Base-by-base conservation (phyloP, 1,140 invertebrate species). In the Onthophagus taurus region DNA sequence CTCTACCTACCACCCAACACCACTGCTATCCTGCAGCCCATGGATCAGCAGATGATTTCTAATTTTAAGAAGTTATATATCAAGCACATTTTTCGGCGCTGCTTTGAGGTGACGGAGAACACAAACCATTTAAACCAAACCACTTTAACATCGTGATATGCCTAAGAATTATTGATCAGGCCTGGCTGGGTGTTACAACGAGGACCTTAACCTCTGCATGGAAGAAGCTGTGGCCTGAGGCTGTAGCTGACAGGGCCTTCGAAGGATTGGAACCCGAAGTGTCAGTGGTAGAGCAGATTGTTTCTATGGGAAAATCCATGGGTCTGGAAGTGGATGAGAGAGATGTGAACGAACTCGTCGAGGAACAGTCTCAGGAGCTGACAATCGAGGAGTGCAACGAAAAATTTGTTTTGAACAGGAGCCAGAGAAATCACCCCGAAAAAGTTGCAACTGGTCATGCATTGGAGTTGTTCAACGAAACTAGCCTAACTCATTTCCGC, bases 21-120 rank as follows among this genome's bases (percentile, higher is more conserved):
- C 6, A 72, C 68, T 21, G 52, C 64, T 8, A 48, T 67, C 23
- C 44, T 73, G 9, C 68, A 74, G 49, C 67, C 68, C 2, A 65
- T 72, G 61, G 66, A 71, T 55, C 63, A 68, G 54, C 65, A 65
- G 19, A 58, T 71, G 14, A 72, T 71, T 30, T 45, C 49, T 16
- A 55, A 55, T 42, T 36, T 51, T 37, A 58, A 55, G 41, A 45
- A 48, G 31, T 11, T 54, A 55, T 55, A 49, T 41, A 47, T 37
- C 48, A 19, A 57, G 51, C 42, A 50, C 35, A 30, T 47, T 87
- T 89, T 53, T 89, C 85, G 17, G 88, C 44, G 42, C 34, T 51
- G 36, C 39, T 53, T 51, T 48, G 42, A 53, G 31, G 49, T 53
- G 49, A 51, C 43, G 17, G 29, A 49, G 31, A 49, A 43, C 29